Evolutionary conservation across 2,797 vertebrate genomes (phyloP).

Genomic region (Carduelis carduelis): DNA sequence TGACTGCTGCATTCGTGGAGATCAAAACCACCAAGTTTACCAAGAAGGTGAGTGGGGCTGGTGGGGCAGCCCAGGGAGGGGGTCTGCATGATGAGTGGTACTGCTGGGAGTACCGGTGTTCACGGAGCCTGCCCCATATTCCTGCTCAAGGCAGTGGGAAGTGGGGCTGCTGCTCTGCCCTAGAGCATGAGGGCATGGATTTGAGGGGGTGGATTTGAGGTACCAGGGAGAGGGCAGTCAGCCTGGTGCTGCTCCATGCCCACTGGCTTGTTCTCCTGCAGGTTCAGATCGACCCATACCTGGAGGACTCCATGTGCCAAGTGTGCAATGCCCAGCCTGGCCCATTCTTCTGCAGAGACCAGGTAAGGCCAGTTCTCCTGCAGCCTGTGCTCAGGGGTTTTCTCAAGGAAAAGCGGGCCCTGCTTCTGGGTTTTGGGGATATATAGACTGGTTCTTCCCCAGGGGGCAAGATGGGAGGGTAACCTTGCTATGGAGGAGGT

Average conservation of each 20-base stretch:
- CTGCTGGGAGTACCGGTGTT: fast-evolving
- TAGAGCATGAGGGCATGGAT: too few species aligned
- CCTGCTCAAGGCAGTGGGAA: too few species aligned
- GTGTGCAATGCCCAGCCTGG: constrained; percentile 92
- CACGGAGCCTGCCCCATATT: fast-evolving
- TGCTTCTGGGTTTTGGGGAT: neutral
- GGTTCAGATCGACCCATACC: constrained; percentile 98
- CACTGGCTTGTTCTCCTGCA: constrained; percentile 1
- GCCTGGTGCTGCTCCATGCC: fast-evolving
- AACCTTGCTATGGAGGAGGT: neutral
- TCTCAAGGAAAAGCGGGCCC: fast-evolving
- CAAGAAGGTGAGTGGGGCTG: constrained; percentile 84
- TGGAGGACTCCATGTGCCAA: constrained; percentile 97
- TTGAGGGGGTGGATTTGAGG: neutral
- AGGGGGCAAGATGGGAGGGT: neutral
- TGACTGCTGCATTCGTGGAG: constrained; percentile 95
- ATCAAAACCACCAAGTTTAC: constrained; percentile 99
- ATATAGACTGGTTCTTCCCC: fast-evolving
- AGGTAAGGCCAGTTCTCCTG: constrained; percentile 74
- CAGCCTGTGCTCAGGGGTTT: neutral
- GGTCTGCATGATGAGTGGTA: fast-evolving
- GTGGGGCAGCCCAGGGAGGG: fast-evolving
- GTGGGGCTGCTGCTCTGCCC: neutral
- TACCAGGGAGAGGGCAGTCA: too few species aligned
- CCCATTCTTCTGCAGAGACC: constrained; percentile 98